phyloP scores from a whole-genome alignment of 2,888 invertebrate species.

The Drosophila subquinaria region DNA sequence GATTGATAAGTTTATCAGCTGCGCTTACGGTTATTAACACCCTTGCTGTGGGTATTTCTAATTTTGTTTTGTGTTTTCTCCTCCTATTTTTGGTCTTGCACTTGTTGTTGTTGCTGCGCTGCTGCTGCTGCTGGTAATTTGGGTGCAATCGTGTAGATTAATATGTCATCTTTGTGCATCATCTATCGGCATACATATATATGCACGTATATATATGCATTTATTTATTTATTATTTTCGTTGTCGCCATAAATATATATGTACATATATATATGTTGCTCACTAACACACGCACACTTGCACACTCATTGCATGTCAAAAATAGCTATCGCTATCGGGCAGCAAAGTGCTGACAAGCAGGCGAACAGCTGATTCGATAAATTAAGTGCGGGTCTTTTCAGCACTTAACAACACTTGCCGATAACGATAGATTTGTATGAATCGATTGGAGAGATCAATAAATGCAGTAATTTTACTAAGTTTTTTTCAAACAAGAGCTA shows the following conservation, averaged over 20 bases:
- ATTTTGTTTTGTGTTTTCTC: constrained; percentile 20
- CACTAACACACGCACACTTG: constrained; percentile 37
- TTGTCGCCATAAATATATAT: constrained; percentile 49
- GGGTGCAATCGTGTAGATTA: constrained; percentile 38
- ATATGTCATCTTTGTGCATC: constrained; percentile 66
- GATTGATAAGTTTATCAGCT: constrained; percentile 71
- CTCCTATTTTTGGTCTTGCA: constrained; percentile 25
- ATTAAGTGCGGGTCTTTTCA: background rate
- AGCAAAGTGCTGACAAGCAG: background rate
- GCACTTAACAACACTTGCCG: constrained; percentile 4
- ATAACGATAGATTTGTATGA: background rate
- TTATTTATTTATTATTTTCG: constrained; percentile 70
- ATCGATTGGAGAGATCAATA: no score
- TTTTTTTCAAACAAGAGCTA: background rate
- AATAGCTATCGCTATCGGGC: constrained; percentile 40
- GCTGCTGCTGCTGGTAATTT: constrained; percentile 25
- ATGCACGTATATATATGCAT: constrained; percentile 50
- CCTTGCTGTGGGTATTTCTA: background rate
- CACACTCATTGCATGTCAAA: constrained; percentile 39
- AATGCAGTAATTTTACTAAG: constrained; percentile 4
- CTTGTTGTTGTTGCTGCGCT: constrained; percentile 23
- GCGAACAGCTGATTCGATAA: constrained; percentile 39
- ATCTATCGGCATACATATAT: constrained; percentile 52
- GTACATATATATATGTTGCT: constrained; percentile 27
- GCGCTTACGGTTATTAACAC: constrained; percentile 51